Evolutionary conservation across 2,797 vertebrate species (phyloP), one percentile per base, ranked within the genome.

Genomic region (Vipera ursinii): DNA sequence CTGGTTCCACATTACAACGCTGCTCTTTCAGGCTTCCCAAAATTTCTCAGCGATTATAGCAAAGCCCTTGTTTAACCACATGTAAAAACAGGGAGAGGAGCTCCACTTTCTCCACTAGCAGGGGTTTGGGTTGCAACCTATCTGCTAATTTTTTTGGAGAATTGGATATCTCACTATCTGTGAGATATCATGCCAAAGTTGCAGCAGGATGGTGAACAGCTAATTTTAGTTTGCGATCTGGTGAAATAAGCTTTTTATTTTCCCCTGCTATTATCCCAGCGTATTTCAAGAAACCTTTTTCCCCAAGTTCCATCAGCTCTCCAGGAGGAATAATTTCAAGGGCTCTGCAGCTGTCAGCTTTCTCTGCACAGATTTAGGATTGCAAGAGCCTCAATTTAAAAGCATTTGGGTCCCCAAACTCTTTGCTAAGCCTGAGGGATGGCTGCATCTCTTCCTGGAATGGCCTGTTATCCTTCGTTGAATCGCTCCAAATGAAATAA

Each of bases 401-500:
- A 87, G n/a, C 55, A 53, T 55, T 26, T 28, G 86, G 20, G 38
- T 73, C 17, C 38, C 89, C 92, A 78, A 78, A 89, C 8, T 8
- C 28, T 24, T 24, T 51, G 5, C 90, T 51, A 86, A 63, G 53
- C 53, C 87, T 82, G 88, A 90, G 28, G 32, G 93, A 61, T 55
- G 91, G 55, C 59, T 53, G 51, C 82, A 12, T 28, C 17, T 12
- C 89, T 51, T 56, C 53, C 17, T 22, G 15, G 6, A 12, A 17
- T 61, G 38, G 55, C 9, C 10, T 1, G 32, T 78, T 87, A 44
- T 56, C 28, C 38, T 5, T 38, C 51, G 51, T 38, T 48, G 82
- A 90, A 86, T 91, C 89, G 69, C 60, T 89, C 60, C 6, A 53
- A 32, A 94, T 89, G 91, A 86, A 90, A 91, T 91, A 55, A 93